Conservation (phyloP, 2,113 vertebrate species). For the Eidolon helvum region DNA sequence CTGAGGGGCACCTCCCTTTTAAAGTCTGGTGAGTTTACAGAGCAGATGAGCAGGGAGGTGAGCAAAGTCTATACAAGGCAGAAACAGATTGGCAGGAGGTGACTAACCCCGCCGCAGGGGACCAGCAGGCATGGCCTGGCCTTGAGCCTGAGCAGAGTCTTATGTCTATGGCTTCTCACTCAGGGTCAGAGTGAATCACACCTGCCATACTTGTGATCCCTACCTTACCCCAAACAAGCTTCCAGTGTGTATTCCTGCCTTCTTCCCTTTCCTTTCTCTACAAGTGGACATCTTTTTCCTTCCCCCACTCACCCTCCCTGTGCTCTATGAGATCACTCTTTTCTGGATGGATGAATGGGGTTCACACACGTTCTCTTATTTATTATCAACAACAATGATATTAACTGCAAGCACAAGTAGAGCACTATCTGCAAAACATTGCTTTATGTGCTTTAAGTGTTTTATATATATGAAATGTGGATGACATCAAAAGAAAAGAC, state of each 20-base stretch:
- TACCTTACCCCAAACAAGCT: neutral
- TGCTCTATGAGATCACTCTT: neutral
- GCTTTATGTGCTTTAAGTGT: neutral
- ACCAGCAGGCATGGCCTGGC: neutral
- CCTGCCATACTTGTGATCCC: neutral
- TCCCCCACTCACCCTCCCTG: neutral
- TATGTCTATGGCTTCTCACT: neutral
- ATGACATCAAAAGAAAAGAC: neutral
- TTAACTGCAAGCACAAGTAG: neutral
- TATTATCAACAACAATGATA: neutral
- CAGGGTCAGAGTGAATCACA: neutral
- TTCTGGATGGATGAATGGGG: neutral
- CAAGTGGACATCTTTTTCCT: neutral
- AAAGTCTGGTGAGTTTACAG: neutral
- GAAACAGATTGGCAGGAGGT: neutral
- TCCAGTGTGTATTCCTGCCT: neutral
- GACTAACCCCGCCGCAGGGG: neutral
- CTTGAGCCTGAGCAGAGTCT: neutral
- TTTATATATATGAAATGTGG: neutral
- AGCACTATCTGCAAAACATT: neutral
- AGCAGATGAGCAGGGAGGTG: neutral
- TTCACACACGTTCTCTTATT: neutral
- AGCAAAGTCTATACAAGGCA: neutral
- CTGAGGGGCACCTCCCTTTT: constrained; percentile 22
- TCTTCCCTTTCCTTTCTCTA: neutral